phyloP scores from a whole-genome alignment of 2,888 invertebrate species.

The Tanaodytes sp. region DNA sequence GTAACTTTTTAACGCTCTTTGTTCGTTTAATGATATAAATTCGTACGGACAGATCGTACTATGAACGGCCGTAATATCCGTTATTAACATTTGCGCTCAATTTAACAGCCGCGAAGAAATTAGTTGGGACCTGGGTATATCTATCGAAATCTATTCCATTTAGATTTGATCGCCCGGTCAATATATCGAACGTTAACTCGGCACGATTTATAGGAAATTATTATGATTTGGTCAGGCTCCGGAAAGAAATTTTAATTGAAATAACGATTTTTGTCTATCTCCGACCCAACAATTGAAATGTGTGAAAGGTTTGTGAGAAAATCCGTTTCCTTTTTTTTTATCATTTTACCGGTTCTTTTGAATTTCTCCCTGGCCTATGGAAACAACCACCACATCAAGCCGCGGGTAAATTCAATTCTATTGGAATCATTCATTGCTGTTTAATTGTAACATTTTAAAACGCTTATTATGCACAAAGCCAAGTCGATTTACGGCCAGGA shows the following conservation, averaged over 20 bases:
- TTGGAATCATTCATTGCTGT: conserved; percentile 22
- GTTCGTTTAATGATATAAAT: conserved; percentile 44
- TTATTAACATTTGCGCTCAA: conserved; percentile 37
- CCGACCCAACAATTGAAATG: conserved; percentile 6
- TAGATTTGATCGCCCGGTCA: conserved; percentile 26
- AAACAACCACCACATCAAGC: conserved; percentile 4
- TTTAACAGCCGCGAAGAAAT: conserved; percentile 30
- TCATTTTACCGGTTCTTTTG: too few species aligned
- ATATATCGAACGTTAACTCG: conserved; percentile 4
- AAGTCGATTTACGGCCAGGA: conserved; percentile 10
- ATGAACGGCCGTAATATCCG: conserved; percentile 33
- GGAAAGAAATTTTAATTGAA: conserved; percentile 34
- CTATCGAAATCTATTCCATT: conserved; percentile 31
- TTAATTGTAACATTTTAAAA: conserved; percentile 23
- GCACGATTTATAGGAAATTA: conserved; percentile 28
- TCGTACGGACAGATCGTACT: conserved; percentile 46
- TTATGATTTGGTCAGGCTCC: conserved; percentile 23
- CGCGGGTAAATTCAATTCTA: not conserved
- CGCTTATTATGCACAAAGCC: conserved; percentile 11
- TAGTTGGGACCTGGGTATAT: conserved; percentile 37
- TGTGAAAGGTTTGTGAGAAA: conserved; percentile 10
- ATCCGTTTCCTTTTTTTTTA: too few species aligned
- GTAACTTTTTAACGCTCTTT: conserved; percentile 38
- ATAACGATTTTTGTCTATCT: conserved; percentile 11
- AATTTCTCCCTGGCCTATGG: too few species aligned